Conservation (phyloP, 2,888 invertebrate genomes). For the Sphaerophoria rueppellii region DNA sequence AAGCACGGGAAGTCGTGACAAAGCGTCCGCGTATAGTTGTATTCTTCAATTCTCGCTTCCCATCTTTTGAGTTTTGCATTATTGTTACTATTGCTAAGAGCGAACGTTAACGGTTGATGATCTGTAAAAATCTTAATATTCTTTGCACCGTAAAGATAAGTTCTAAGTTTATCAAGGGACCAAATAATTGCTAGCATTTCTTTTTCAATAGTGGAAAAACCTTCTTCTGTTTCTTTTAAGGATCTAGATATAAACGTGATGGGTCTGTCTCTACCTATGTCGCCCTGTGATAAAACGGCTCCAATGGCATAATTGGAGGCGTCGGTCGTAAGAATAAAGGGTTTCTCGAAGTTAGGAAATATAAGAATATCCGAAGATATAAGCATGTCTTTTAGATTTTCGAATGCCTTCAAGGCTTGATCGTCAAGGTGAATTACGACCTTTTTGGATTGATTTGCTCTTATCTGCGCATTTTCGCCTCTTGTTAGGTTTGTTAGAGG, state of each 20-base stretch:
- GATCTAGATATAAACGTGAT: no score
- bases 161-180: no score
- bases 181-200: no score
- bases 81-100: no score
- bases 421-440: slow-evolving; percentile 20
- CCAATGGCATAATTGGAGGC: background rate
- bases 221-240: no score
- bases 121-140: background rate
- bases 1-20: slow-evolving; percentile 14
- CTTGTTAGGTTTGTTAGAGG: background rate
- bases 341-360: slow-evolving; percentile 35
- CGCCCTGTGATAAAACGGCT: background rate
- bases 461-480: slow-evolving; percentile 4
- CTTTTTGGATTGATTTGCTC: slow-evolving; percentile 1
- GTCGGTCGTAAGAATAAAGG: slow-evolving; percentile 26
- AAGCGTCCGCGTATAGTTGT: no score
- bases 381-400: slow-evolving; percentile 30
- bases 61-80: no score
- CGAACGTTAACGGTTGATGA: background rate
- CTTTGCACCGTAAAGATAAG: no score
- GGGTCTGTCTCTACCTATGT: no score
- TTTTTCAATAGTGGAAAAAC: no score
- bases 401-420: slow-evolving; percentile 36
- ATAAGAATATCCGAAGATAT: slow-evolving; percentile 30
- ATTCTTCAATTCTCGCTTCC: no score